Evolutionary conservation across 2,888 invertebrate genomes (phyloP), one percentile per base, ranked within the genome.

Genomic region (Platycheirus rosarum): DNA sequence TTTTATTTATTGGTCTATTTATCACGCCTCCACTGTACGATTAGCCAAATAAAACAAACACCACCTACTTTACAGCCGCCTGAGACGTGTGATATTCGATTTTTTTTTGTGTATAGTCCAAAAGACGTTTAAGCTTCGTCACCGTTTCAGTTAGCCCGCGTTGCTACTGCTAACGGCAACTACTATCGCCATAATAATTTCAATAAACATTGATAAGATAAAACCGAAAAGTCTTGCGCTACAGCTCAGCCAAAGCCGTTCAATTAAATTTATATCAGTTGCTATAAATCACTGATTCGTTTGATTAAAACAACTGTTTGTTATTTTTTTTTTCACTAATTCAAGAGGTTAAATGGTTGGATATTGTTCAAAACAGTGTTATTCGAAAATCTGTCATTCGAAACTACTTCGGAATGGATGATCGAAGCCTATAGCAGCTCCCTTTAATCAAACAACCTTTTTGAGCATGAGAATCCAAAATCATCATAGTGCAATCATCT

Each of bases 131-230:
- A 49, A 66, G 60, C 70, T 76, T 76, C 76, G 80, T 82, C 80
- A 76, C 76, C 53, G 80, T 68, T 76, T 82, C 71, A 82, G 76
- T 82, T 71, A 82, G 80, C 71, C 46, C 76, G 80, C 80, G 76
- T 76, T 76, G 51, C 48, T 71, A 82, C 80, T 76, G 66, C 70
- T 82, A 82, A 82, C 80, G 80, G 80, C 80, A 70, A 71, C 76
- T 42, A 55, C 70, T 71, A 79, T 76, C 70, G 76, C 66, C 40
- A 49, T 71, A 40, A 53, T 65, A 51, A 68, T 53, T 70, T 70
- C 53, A 82, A 76, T 76, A 76, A 76, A 66, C 13, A 65, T 32
- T 8, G 80, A 82, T 82, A 70, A 82, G 80, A 82, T 76, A 82
- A 76, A 76, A 23, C 16, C 35, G 16, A 42, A 40, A 23, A 26